phyloP scores from a whole-genome alignment of 2,113 vertebrate species.

The Heptranchias perlo region DNA sequence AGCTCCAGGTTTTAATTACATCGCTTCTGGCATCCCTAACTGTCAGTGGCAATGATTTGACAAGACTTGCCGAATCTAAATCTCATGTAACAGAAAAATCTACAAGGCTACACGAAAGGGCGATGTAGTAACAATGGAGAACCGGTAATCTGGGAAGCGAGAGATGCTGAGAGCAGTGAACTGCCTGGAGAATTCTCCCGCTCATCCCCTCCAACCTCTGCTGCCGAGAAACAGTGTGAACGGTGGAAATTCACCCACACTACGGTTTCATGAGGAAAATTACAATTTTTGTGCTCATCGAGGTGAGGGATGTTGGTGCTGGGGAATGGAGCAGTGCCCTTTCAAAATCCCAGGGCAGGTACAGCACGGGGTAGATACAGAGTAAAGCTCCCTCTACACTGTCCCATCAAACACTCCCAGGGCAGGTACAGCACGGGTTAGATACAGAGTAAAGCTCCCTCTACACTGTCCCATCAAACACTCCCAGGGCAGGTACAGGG shows the following conservation, averaged over 20 bases:
- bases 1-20: not conserved
- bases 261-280: not conserved
- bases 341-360: not conserved
- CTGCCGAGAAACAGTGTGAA: no score
- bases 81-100: not conserved
- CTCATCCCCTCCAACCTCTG: not conserved
- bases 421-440: not conserved
- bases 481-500: not conserved
- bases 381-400: not conserved
- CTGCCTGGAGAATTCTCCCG: not conserved
- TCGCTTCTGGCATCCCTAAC: not conserved
- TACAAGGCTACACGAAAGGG: not conserved
- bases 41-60: slow-evolving; percentile 2
- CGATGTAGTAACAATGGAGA: not conserved
- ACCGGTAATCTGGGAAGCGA: not conserved
- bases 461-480: not conserved
- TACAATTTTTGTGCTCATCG: not conserved
- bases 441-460: not conserved
- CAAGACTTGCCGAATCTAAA: not conserved
- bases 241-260: not conserved
- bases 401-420: not conserved
- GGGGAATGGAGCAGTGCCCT: not conserved
- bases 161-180: not conserved
- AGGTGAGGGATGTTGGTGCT: not conserved
- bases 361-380: not conserved